Base-by-base conservation (phyloP, 2,797 vertebrate species). In the Saxicola maurus region DNA sequence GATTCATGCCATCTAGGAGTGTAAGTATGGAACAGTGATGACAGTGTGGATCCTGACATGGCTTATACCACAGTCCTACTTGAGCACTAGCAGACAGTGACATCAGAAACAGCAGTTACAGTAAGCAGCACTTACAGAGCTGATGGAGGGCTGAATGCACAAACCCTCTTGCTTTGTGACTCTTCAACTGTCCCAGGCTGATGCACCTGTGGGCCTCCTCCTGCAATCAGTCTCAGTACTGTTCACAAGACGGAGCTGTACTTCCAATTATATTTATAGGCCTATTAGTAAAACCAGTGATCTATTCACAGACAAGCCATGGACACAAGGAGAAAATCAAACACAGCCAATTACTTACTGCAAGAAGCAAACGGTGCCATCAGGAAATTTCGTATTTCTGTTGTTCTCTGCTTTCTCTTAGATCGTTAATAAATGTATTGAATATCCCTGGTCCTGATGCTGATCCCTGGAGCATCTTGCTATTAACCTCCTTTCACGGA, bases 371-470 rank as follows among this genome's bases (percentile, higher is more conserved):
- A 96, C 87, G 62, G 87, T 91, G 51, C 91, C 76, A 79, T 95
- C 87, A 94, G 94, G 92, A 94, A 95, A 94, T 86, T 86, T 76
- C 9, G 87, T 82, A 80, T 93, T 79, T 95, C 92, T 95, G 78
- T 94, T 91, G 87, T 94, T 94, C 79, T 80, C 64, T 56, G 56
- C 79, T 86, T 94, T 93, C 90, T 86, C 91, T 89, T 64, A 91
- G 87, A 96, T 93, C 91, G 48, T 96, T 95, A 96, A 95, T 95
- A 95, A 95, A 94, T 86, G 87, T 95, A 96, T 95, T 94, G 94
- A 96, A 92, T 90, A 90, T 73, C 80, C 64, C 53, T 61, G 75
- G 86, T 94, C 88, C 87, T 89, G 73, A 82, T 79, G 91, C 91
- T 93, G 93, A 93, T 96, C 95, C 93, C 94, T 82, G 74, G 91